These are phyloP conservation scores for Silurus lanzhouensis DNA, from an alignment of 2,797 vertebrate genomes.

Conservation along the genomic window DNA sequence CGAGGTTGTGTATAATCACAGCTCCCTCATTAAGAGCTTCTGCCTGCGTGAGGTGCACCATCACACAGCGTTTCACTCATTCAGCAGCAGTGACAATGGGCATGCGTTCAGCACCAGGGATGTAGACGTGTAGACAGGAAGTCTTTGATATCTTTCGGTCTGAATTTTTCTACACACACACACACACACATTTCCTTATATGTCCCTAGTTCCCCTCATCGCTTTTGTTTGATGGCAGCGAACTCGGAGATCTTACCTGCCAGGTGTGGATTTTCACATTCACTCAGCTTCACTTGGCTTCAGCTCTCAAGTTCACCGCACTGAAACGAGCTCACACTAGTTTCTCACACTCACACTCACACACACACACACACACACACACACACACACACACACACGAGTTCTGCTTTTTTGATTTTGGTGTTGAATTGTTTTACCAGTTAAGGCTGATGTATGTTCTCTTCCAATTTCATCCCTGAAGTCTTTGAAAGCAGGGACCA, in stretches of 20 bases:
- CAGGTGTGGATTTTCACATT: slow-evolving; percentile 26
- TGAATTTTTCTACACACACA: slow-evolving; percentile 11
- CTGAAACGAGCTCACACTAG: neutral
- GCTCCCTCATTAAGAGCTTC: slow-evolving; percentile 2
- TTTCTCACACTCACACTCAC: neutral
- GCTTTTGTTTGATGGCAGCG: neutral
- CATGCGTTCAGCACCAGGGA: neutral
- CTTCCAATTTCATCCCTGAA: neutral
- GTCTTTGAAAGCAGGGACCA: neutral
- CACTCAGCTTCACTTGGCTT: slow-evolving; percentile 12
- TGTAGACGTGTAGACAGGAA: neutral
- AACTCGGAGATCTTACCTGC: slow-evolving; percentile 39
- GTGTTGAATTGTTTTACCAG: neutral
- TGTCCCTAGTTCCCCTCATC: neutral
- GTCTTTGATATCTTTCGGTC: slow-evolving; percentile 18
- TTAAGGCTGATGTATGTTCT: neutral
- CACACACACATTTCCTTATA: neutral
- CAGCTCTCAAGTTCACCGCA: slow-evolving; percentile 37
- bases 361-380: neutral
- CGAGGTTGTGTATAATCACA: slow-evolving; percentile 14
- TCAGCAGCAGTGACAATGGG: neutral
- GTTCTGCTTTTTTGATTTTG: neutral
- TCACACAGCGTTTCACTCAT: neutral
- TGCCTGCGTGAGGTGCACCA: neutral
- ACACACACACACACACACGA: neutral